These are phyloP conservation scores for Arctopsyche grandis DNA, from an alignment of 1,140 invertebrate genomes.

Conservation along the genomic window DNA sequence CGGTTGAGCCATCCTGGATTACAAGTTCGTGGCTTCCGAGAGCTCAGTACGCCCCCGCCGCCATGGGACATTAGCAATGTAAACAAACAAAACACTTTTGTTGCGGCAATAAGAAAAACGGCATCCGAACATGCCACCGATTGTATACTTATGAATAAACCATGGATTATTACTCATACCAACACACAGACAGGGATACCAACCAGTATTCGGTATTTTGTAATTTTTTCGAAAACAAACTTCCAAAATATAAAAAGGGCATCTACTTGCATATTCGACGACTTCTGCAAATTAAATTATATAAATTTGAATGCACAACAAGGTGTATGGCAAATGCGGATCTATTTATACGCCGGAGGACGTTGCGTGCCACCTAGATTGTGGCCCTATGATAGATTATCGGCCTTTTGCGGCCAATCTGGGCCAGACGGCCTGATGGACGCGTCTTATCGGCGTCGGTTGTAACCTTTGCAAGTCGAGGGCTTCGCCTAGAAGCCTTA, in stretches of 20 bases:
- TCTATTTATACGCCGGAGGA: background rate
- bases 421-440: background rate
- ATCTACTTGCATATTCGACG: too few relatives aligned
- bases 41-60: conserved; percentile 18
- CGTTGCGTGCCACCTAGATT: background rate
- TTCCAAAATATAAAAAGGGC: too few relatives aligned
- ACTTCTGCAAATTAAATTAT: too few relatives aligned
- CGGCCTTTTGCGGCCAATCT: background rate
- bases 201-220: too few relatives aligned
- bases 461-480: background rate
- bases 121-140: conserved; percentile 29
- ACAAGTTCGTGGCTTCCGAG: conserved; percentile 26
- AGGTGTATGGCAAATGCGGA: too few relatives aligned
- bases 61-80: conserved; percentile 35
- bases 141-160: conserved; percentile 31
- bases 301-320: too few relatives aligned
- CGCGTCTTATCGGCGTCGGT: conserved; percentile 5
- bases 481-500: too few relatives aligned
- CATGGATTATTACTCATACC: conserved; percentile 24
- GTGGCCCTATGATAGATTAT: conserved; percentile 8
- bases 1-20: background rate
- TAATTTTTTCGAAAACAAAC: too few relatives aligned
- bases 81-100: conserved; percentile 40
- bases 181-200: background rate
- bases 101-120: conserved; percentile 35